Base-by-base conservation (phyloP, 1,140 invertebrate genomes). In the Heterodera schachtii region DNA sequence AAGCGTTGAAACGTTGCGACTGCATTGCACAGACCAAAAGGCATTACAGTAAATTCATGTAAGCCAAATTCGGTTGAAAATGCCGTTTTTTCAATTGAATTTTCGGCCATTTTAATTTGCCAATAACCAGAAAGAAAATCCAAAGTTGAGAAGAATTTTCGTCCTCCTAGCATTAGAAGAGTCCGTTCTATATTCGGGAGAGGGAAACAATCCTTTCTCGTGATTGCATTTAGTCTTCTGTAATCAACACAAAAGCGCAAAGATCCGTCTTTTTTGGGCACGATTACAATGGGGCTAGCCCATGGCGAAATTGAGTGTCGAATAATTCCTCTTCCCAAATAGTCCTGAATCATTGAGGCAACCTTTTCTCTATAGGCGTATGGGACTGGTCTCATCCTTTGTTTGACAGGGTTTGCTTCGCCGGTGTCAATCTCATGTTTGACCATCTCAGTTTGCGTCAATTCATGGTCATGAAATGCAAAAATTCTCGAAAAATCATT, bases 261-360 rank as follows among this genome's bases (percentile, higher is more conserved):
- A 69, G 86, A 71, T 73, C 91, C 88, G 88, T 92, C 87, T 49
- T 91, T 91, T 79, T 93, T 93, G 81, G 88, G 86, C 0, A 92
- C 90, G 16, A 92, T 74, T 0, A 93, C 90, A 0, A 92, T 82
- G 0, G 91, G 92, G 1, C 90, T 89, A 7, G 89, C 84, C 90
- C 91, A 93, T 8, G 90, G 87, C 11, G 90, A 91, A 31, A 78
- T 31, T 90, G 75, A 76, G 16, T 13, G 75, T 41, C 16, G 64
- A 71, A 76, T 47, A 2, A 76, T 52, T 76, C 75, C 75, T 13
- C 75, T 13, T 3, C 47, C 64, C 13, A 76, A 21, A 21, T 76
- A 76, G n/a, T 76, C 75, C 11, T 76, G 47, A 7, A 76, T 16
- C 75, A 76, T 76, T 19, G 13, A 0, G 2, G 75, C 44, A 46